Base-by-base conservation (phyloP, 2,113 vertebrate genomes). In the Oxyruncus cristatus region DNA sequence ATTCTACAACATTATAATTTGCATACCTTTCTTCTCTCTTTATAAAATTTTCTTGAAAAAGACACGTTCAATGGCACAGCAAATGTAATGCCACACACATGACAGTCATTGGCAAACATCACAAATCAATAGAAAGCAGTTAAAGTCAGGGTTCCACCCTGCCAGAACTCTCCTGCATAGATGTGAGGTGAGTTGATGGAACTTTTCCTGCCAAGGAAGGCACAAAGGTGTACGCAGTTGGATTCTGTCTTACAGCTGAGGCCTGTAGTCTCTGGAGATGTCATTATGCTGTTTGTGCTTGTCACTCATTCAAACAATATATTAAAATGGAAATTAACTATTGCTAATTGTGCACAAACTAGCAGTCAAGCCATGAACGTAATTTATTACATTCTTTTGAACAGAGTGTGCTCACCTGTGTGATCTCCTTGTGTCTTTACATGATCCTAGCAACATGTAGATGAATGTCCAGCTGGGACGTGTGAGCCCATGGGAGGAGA, bases 161-260 rank as follows among this genome's bases (percentile, higher is more conserved):
- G 4, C 1, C 8, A 55, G 66, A 46, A 22, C 26, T 33, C 39
- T 55, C 15, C 12, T 76, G 20, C 9, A 3, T 23, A 3, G 20
- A 6, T 14, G 17, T 49, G 42, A 24, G 50, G 14, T 33, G 24
- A 74, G 24, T 8, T 61, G 49, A 17, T 42, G 23, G 49, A 68
- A 35, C 26, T 77, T 39, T 68, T 65, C 35, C 50, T 73, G 22
- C 49, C 7, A 7, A 70, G 41, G 46, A 14, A 30, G 17, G 13
- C 8, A 6, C 0, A 0, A 17, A 44, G 3, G 3, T 49, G 12
- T 35, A 26, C 9, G 24, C 17, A 11, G 26, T 14, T 30, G 15
- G 20, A 49, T 14, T 8, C 4, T 66, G 42, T 82, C 44, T 58
- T 67, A 5, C 4, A 49, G 9, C 5, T 66, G n/a, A 6, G 70